A percentile compares a stretch with the other conserved stretches of the same genome.
These are phyloP conservation scores for Anser brachyrhynchus DNA, from an alignment of 2,113 vertebrate genomes.

Conservation along the genomic window DNA sequence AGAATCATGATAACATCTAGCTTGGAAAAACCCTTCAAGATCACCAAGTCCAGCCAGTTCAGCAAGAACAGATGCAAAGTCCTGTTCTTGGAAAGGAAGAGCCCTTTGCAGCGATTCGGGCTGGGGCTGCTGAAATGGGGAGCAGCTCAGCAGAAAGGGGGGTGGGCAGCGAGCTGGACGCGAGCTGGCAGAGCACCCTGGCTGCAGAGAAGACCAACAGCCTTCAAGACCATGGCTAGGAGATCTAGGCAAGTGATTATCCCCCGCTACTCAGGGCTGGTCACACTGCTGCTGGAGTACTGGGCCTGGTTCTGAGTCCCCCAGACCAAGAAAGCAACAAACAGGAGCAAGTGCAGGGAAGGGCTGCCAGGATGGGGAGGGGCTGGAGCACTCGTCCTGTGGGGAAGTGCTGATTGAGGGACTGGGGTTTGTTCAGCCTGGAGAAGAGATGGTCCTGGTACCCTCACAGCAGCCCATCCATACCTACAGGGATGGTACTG, in stretches of 20 bases:
- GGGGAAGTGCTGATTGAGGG: background rate
- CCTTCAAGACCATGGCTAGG: background rate
- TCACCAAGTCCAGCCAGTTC: background rate
- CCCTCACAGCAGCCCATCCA: background rate
- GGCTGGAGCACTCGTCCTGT: background rate
- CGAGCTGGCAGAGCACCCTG: background rate
- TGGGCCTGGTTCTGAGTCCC: background rate
- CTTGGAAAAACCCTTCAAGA: background rate
- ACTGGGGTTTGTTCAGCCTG: background rate
- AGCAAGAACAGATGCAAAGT: background rate
- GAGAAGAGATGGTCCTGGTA: background rate
- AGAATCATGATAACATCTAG: background rate
- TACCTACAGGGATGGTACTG: fast-evolving
- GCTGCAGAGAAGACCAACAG: background rate
- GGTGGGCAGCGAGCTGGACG: background rate
- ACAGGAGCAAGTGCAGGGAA: background rate
- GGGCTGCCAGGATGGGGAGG: background rate
- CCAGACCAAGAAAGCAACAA: background rate
- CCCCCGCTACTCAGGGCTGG: background rate
- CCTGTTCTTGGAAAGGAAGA: background rate
- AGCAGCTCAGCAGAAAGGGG: background rate
- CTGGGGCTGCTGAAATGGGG: background rate
- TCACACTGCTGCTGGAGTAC: background rate
- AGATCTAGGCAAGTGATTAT: background rate
- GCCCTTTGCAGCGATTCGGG: background rate